These are phyloP conservation scores for Thomomys bottae DNA, from an alignment of 2,113 vertebrate genomes.

Conservation along the genomic window DNA sequence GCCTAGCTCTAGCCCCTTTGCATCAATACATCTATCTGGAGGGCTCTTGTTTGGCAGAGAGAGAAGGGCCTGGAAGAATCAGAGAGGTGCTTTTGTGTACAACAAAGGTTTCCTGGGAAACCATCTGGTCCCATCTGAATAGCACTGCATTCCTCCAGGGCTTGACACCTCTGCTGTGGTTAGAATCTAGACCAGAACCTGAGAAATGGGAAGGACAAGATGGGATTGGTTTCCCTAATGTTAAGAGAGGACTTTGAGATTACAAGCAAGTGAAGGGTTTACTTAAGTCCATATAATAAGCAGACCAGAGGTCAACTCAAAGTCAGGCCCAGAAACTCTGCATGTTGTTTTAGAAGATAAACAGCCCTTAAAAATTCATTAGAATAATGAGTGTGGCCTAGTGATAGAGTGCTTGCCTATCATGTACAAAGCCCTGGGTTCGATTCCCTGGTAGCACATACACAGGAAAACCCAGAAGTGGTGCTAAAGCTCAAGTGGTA, in stretches of 20 bases:
- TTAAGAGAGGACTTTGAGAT: not conserved
- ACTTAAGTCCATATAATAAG: not conserved
- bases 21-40: constrained; percentile 3
- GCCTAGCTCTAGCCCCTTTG: constrained; percentile 1
- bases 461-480: too few species aligned
- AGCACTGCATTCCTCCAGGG: not conserved
- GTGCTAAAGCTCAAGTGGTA: too few species aligned
- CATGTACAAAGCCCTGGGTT: too few species aligned
- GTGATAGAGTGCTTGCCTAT: too few species aligned
- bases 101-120: constrained; percentile 28
- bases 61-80: not conserved
- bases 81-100: not conserved
- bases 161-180: not conserved
- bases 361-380: not conserved
- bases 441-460: too few species aligned
- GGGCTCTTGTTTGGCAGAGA: not conserved
- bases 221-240: constrained; percentile 10
- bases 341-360: constrained; percentile 14
- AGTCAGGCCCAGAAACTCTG: not conserved
- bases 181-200: not conserved
- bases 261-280: not conserved
- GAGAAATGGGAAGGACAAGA: not conserved
- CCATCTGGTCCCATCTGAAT: not conserved
- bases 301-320: not conserved
- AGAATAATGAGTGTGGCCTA: too few species aligned